Base-by-base conservation (phyloP, 2,888 invertebrate species). In the Laspeyria flexula region DNA sequence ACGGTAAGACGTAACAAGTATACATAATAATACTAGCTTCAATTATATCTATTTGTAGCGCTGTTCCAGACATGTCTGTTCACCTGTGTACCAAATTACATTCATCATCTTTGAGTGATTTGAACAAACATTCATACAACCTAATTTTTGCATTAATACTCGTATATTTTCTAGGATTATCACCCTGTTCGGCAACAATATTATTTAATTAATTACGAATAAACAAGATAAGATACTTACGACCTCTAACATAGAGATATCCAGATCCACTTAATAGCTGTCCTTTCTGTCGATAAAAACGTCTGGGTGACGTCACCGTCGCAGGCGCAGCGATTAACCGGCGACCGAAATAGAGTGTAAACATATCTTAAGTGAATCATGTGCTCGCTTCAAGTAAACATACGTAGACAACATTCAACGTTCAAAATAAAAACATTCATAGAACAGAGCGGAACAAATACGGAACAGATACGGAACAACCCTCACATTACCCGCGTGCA, bases 311-410 rank as follows among this genome's bases (percentile, higher is more conserved):
- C 87, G 86, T 88, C 88, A 88, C 42, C 73, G 71, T 54, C 81
- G 76, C 85, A 76, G 66, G 81, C 84, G 83, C 84, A 77, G 79
- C 71, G 53, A 70, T 65, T 37, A 42, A 37, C 41, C 13, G 23
- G 6, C 52, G 54, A 74, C 85, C 85, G 85, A 81, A 87, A 87
- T 86, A 88, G 85, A 79, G 75, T 65, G 80, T 83, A 88, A 86
- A 86, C 81, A 83, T 70, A 62, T 71, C 73, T 76, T 79, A 80
- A 79, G 78, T 88, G 87, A 87, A 79, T 88, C 87, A 87, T 79
- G 70, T 73, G 49, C 42, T 65, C 62, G 71, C 68, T 77, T 77
- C 73, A 75, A 75, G 81, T 76, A 82, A 81, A 83, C 80, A 75
- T 42, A 54, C 63, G 65, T 69, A 31, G 3, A 31, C 31, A 11